phyloP scores from a whole-genome alignment of 92 coral and sea anemone species.

The Umimayanthus kanabou region DNA sequence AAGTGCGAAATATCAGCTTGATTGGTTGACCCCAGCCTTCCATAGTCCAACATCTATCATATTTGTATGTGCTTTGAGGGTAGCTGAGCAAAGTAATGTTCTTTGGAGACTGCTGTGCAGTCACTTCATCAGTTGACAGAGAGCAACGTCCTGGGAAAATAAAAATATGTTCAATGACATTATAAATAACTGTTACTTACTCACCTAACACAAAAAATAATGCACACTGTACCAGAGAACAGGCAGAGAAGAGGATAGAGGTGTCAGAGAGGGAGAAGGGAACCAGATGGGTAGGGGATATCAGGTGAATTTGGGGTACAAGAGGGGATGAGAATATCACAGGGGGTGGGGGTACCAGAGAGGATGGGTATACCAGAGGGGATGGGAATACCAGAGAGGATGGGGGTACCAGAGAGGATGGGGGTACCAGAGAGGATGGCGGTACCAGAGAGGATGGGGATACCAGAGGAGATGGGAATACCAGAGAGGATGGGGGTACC shows the following conservation, averaged over 20 bases:
- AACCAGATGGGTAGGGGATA: not conserved
- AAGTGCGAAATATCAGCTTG: constrained; percentile 15
- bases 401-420: not conserved
- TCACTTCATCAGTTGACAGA: not conserved
- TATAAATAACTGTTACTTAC: too few species aligned
- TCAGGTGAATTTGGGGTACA: not conserved
- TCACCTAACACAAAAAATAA: too few species aligned
- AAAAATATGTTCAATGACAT: not conserved
- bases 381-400: not conserved
- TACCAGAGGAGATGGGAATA: not conserved
- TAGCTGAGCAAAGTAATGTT: constrained; percentile 11
- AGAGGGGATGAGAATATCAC: not conserved
- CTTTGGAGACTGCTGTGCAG: constrained; percentile 2
- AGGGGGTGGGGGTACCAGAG: not conserved
- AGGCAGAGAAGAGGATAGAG: not conserved
- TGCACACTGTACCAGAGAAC: not conserved
- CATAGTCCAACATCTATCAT: not conserved
- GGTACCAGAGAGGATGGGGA: not conserved
- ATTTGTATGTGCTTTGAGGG: not conserved
- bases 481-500: not conserved
- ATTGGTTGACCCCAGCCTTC: not conserved
- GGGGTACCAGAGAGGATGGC: not conserved
- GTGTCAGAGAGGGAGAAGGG: too few species aligned
- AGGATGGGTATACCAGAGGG: not conserved
- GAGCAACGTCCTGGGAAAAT: not conserved